Base-by-base conservation (phyloP, 2,113 vertebrate species). In the Hemibagrus wyckioides region DNA sequence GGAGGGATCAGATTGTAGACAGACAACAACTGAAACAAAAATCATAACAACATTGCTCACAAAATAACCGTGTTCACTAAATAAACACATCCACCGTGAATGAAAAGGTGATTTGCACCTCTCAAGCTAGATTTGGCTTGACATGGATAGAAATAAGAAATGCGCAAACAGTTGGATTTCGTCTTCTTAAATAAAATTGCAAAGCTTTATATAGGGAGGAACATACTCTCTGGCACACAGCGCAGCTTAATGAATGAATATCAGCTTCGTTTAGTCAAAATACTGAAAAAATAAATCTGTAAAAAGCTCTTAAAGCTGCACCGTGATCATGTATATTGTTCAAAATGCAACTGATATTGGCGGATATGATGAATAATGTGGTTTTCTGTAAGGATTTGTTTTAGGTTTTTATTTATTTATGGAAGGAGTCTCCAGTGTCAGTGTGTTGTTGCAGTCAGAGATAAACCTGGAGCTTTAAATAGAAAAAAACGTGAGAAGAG, bases 21-120 rank as follows among this genome's bases (percentile, higher is more conserved):
- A 63, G n/a, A 84, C 50, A 89, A 48, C 52, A 77, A 80, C 4
- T 13, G 44, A 77, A 63, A 75, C 33, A 54, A 77, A 67, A 21
- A 23, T 76, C 81, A 85, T 77, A 59, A 44, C 87, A 92, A 88
- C 87, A 88, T 80, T 92, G 91, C 89, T 75, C 71, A 48, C 19
- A 90, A 92, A 90, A 90, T 88, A 54, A 92, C 89, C 90, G 88
- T 88, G 92, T 91, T 93, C 84, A 87, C 89, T 91, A 92, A 91
- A 91, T 87, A 82, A 86, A 89, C 88, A 85, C 90, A 90, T 93
- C 87, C 92, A 93, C 94, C 90, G 91, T 75, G 88, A 90, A 67
- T 36, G 14, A 52, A 71, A 85, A 83, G 36, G n/a, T 54, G 56
- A 59, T 75, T 30, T n/a, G 19, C 57, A 91, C 91, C 81, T 9